phyloP scores from a whole-genome alignment of 2,888 invertebrate genomes.

The Cerceris ruficornis region DNA sequence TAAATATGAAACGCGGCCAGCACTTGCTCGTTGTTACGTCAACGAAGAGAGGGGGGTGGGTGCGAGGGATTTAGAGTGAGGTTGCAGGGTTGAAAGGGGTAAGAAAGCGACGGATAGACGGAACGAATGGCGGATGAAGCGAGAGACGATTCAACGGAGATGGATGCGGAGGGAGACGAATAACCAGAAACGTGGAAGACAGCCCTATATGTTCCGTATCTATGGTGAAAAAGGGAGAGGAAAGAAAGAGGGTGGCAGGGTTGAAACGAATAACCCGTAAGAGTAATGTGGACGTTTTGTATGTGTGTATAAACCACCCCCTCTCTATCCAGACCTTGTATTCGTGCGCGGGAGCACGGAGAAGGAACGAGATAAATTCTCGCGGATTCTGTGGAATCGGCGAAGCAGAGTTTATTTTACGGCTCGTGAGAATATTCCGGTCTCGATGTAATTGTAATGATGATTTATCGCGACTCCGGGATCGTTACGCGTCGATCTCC shows the following conservation, averaged over 20 bases:
- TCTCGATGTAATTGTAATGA: slow-evolving; percentile 40
- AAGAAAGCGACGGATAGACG: slow-evolving; percentile 21
- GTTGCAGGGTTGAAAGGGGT: slow-evolving; percentile 18
- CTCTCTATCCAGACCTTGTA: neutral
- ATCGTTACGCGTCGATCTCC: slow-evolving; percentile 15
- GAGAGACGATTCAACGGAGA: slow-evolving; percentile 49
- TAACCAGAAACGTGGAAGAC: slow-evolving; percentile 18
- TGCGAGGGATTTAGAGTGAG: slow-evolving; percentile 7
- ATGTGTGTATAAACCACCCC: too few species aligned
- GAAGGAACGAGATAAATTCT: slow-evolving; percentile 37
- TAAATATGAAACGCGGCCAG: slow-evolving; percentile 64
- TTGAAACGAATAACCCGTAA: neutral
- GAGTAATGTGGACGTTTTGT: slow-evolving; percentile 6
- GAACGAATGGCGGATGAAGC: slow-evolving; percentile 21
- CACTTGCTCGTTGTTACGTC: slow-evolving; percentile 48
- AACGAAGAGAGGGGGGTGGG: slow-evolving; percentile 13
- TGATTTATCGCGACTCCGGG: slow-evolving; percentile 25
- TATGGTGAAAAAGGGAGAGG: neutral
- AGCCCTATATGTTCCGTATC: neutral
- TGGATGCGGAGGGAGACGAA: slow-evolving; percentile 34
- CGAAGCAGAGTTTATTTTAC: slow-evolving; percentile 44
- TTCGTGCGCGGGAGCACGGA: neutral
- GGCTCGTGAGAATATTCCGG: slow-evolving; percentile 31
- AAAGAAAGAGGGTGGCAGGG: neutral
- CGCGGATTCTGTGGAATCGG: slow-evolving; percentile 34